Evolutionary conservation across 2,113 vertebrate species (phyloP).

Genomic region (Deroptyus accipitrinus): DNA sequence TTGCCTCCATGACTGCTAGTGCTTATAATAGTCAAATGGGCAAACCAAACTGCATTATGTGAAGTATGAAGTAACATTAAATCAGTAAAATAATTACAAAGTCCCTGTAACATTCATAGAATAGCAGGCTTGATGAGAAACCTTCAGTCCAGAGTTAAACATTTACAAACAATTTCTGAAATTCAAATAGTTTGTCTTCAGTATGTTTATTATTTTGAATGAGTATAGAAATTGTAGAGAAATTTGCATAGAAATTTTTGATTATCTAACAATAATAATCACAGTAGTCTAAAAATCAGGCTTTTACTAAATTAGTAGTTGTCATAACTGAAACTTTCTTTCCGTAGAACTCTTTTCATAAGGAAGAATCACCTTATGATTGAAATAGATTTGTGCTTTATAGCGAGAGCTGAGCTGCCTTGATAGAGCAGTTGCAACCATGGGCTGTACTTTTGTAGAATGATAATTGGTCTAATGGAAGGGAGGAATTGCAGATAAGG

Average conservation of each 20-base stretch:
- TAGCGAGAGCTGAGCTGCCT: not conserved
- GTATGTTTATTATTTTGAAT: not conserved
- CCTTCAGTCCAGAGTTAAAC: not conserved
- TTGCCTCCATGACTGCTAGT: not conserved
- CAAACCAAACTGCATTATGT: not conserved
- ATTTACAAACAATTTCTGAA: not conserved
- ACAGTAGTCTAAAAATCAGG: not conserved
- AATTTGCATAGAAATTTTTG: not conserved
- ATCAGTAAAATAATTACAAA: not conserved
- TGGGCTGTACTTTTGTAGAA: not conserved
- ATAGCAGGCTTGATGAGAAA: not conserved
- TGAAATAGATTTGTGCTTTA: not conserved
- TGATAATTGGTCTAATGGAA: not conserved
- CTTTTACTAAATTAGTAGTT: not conserved
- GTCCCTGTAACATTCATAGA: not conserved
- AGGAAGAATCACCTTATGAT: not conserved
- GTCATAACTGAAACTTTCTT: not conserved
- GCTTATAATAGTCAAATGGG: not conserved
- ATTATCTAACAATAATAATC: not conserved
- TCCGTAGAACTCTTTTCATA: not conserved
- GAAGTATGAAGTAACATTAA: not conserved
- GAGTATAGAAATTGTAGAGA: not conserved
- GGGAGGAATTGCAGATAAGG: not conserved
- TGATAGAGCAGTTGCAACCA: accelerated
- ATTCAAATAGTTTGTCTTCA: not conserved